These are phyloP conservation scores for Rhinogobius similis DNA, from an alignment of 2,113 vertebrate genomes.

Conservation along the genomic window DNA sequence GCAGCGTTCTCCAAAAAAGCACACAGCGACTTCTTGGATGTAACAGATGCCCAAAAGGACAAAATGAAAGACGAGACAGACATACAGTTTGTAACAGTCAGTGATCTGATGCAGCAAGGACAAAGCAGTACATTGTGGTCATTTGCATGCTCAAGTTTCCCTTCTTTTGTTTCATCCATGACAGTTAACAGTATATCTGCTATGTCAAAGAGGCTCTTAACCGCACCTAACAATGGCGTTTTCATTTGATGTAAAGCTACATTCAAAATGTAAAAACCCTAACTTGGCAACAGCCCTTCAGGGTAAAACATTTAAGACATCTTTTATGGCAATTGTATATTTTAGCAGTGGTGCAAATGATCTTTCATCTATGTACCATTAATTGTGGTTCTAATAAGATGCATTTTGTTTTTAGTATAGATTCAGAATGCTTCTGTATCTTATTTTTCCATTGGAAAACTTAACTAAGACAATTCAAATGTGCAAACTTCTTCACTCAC, in stretches of 20 bases:
- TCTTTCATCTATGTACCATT: neutral
- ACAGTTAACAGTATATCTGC: neutral
- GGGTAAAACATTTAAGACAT: neutral
- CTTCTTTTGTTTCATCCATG: conserved; percentile 14
- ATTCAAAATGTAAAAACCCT: neutral
- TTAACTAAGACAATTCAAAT: conserved; percentile 11
- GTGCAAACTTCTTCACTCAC: conserved; percentile 28
- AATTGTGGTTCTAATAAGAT: conserved; percentile 2
- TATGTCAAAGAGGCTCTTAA: conserved; percentile 5
- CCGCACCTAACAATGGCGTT: neutral
- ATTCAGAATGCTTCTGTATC: neutral
- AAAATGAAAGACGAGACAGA: conserved; percentile 14
- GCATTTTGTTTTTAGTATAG: neutral
- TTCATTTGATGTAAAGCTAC: neutral
- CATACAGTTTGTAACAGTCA: conserved; percentile 21
- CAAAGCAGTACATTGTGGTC: conserved; percentile 39
- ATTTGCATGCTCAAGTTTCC: conserved; percentile 47
- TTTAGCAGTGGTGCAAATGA: neutral
- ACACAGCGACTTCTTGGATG: neutral
- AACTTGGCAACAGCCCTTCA: neutral
- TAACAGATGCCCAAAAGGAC: neutral
- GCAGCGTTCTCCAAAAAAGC: neutral
- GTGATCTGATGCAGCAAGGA: conserved; percentile 16
- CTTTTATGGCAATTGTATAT: neutral
- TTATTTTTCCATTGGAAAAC: conserved; percentile 7